phyloP scores from a whole-genome alignment of 1,140 invertebrate genomes.

The Seison nebaliae region DNA sequence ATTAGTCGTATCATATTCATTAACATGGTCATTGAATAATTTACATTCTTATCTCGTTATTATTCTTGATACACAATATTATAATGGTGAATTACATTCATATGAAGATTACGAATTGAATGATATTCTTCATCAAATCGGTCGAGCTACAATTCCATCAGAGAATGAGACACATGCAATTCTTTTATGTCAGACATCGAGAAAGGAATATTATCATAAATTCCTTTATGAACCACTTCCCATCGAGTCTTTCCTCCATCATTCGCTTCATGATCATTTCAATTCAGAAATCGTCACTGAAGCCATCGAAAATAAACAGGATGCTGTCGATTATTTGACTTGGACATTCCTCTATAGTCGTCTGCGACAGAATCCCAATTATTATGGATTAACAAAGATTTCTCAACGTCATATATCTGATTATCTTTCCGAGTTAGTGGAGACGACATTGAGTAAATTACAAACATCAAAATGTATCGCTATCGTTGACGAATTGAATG shows the following conservation, averaged over 20 bases:
- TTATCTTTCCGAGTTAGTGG: constrained; percentile 87
- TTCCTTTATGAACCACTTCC: constrained; percentile 87
- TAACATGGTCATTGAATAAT: constrained; percentile 69
- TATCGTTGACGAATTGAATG: constrained; percentile 91
- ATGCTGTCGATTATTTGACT: constrained; percentile 92
- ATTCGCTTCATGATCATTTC: constrained; percentile 89
- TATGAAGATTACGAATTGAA: constrained; percentile 91
- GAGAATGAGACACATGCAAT: constrained; percentile 78
- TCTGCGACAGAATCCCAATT: constrained; percentile 95
- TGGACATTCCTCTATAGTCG: constrained; percentile 94
- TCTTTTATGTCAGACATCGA: constrained; percentile 77
- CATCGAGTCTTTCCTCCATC: constrained; percentile 86
- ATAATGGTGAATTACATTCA: constrained; percentile 56
- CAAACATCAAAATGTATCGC: constrained; percentile 93
- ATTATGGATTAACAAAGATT: constrained; percentile 78
- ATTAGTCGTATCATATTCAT: constrained; percentile 55
- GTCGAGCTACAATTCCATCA: constrained; percentile 44
- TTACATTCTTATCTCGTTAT: constrained; percentile 67
- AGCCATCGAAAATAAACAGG: constrained; percentile 98
- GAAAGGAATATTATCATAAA: constrained; percentile 96
- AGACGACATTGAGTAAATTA: constrained; percentile 70
- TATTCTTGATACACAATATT: constrained; percentile 85
- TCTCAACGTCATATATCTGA: constrained; percentile 87
- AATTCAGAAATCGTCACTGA: constrained; percentile 98
- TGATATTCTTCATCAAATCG: constrained; percentile 89